Conservation (phyloP, 2,888 invertebrate species). For the Cosmorhoe ocellata region DNA sequence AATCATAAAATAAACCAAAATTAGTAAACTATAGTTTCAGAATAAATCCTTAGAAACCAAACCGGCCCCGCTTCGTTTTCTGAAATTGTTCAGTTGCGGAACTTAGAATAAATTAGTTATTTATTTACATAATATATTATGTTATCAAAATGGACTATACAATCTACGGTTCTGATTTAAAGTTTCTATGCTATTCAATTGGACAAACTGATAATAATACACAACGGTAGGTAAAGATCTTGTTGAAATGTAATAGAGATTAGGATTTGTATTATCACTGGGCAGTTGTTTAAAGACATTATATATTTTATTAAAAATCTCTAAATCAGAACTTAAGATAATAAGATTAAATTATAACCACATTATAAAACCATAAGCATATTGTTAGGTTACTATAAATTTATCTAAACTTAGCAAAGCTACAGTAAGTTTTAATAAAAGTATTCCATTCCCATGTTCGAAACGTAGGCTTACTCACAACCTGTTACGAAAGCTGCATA, state of each 20-base stretch:
- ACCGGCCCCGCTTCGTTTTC: constrained; percentile 1
- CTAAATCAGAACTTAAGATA: constrained; percentile 1
- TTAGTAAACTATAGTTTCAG: constrained; percentile 14
- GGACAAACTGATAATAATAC: too few relatives aligned
- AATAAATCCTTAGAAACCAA: constrained; percentile 1
- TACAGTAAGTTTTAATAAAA: not conserved
- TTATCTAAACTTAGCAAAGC: constrained; percentile 8
- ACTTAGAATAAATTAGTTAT: constrained; percentile 13
- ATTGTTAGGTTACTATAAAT: constrained; percentile 6
- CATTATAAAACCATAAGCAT: not conserved
- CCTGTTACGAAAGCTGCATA: not conserved
- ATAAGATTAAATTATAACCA: not conserved
- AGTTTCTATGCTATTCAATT: not conserved
- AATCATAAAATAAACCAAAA: constrained; percentile 6
- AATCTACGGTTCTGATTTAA: constrained; percentile 2
- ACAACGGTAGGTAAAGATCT: too few relatives aligned
- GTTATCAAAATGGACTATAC: not conserved
- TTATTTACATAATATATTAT: not conserved
- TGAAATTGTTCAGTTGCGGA: constrained; percentile 2
- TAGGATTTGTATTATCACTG: constrained; percentile 6
- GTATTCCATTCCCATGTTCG: not conserved
- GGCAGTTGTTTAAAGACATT: not conserved
- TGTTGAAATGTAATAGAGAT: too few relatives aligned
- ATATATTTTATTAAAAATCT: not conserved
- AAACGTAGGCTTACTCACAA: not conserved